phyloP scores from a whole-genome alignment of 2,888 invertebrate genomes.

The Philaethria dido region DNA sequence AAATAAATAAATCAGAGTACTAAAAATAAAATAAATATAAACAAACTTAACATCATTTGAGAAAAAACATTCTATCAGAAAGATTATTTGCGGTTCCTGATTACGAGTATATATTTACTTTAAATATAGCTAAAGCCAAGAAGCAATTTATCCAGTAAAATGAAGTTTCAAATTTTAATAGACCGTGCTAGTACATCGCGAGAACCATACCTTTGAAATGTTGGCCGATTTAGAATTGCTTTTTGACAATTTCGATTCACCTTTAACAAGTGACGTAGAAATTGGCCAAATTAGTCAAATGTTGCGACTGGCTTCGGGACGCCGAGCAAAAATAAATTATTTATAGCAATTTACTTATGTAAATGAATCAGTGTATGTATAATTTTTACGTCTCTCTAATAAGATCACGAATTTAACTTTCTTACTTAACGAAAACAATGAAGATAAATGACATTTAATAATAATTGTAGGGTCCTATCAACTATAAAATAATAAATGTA shows the following conservation, averaged over 20 bases:
- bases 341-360: conserved; percentile 11
- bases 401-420: background rate
- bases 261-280: conserved; percentile 49
- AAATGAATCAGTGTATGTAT: background rate
- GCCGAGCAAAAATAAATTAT: conserved; percentile 10
- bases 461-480: background rate
- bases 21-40: conserved; percentile 15
- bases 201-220: conserved; percentile 70
- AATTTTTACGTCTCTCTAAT: background rate
- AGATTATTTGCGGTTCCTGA: conserved; percentile 70
- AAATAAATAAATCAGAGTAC: background rate
- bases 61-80: conserved; percentile 48
- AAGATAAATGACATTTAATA: background rate
- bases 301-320: conserved; percentile 4
- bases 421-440: background rate
- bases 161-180: conserved; percentile 81
- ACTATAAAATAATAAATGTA: conserved; percentile 1
- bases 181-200: conserved; percentile 61
- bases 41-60: background rate
- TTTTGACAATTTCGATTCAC: conserved; percentile 64
- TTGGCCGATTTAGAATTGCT: conserved; percentile 75
- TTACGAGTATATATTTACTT: conserved; percentile 66
- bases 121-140: conserved; percentile 73
- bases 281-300: conserved; percentile 41
- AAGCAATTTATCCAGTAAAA: conserved; percentile 78